Evolutionary conservation across 2,113 vertebrate species (phyloP).

Genomic region (Mellivora capensis): DNA sequence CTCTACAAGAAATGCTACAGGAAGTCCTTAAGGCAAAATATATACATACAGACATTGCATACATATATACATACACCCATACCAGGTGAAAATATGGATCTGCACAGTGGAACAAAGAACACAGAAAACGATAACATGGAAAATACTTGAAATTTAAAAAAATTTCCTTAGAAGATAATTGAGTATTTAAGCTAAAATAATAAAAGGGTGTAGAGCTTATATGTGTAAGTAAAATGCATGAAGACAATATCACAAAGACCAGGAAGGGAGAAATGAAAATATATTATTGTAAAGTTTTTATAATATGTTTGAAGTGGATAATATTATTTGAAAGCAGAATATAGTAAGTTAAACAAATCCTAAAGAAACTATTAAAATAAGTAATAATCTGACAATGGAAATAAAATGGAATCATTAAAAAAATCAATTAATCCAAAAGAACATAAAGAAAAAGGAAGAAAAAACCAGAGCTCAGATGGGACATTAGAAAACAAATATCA

Average conservation of each 20-base stretch:
- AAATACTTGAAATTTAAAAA: not conserved
- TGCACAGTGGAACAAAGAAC: not conserved
- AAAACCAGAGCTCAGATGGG: not conserved
- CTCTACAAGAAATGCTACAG: not conserved
- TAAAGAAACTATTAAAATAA: not conserved
- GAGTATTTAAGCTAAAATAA: not conserved
- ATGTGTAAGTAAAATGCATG: not conserved
- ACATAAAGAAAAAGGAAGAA: not conserved
- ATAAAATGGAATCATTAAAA: not conserved
- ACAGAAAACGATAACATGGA: not conserved
- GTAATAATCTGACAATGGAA: not conserved
- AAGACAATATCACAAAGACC: not conserved
- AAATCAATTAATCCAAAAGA: not conserved
- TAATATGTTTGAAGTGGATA: not conserved
- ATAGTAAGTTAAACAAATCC: not conserved
- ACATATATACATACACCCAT: not conserved
- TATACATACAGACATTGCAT: not conserved
- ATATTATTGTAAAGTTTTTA: not conserved
- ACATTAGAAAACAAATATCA: not conserved
- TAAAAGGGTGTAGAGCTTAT: not conserved
- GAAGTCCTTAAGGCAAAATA: not conserved
- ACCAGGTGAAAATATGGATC: not conserved
- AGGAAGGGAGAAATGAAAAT: not conserved
- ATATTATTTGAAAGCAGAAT: not conserved
- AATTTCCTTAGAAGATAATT: not conserved